A percentile compares a stretch with the other conserved stretches of the same genome.
Evolutionary conservation across 2,797 vertebrate species (phyloP).

Genomic region (Mionectes olivaceus): DNA sequence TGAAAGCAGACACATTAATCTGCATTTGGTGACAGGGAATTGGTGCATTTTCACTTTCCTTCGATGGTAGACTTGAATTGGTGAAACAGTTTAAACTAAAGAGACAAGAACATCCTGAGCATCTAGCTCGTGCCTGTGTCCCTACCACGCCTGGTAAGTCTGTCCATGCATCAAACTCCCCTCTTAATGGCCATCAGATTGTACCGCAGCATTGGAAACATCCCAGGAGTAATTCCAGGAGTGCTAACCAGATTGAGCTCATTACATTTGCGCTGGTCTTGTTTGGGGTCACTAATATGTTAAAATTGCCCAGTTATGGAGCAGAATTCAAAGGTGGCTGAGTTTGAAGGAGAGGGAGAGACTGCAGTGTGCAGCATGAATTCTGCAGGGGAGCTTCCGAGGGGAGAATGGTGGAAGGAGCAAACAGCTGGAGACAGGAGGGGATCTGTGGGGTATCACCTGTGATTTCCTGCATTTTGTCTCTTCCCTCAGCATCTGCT

Average conservation of each 20-base stretch:
- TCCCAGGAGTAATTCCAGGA: background rate
- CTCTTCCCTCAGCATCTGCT: background rate
- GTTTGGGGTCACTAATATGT: background rate
- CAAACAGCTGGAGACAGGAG: background rate
- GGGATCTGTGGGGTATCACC: background rate
- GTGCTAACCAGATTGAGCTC: background rate
- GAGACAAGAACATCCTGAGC: background rate
- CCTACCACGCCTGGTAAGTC: background rate
- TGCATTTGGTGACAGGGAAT: background rate
- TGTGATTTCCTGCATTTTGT: background rate
- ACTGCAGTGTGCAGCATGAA: background rate
- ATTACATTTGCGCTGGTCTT: background rate
- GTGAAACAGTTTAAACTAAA: background rate
- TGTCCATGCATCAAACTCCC: background rate
- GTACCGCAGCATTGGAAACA: background rate
- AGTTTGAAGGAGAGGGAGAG: background rate
- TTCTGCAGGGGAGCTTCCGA: background rate
- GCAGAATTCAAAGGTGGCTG: background rate
- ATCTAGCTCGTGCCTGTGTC: background rate
- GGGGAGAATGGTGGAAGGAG: background rate
- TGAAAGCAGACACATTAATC: background rate
- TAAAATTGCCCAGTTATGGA: background rate
- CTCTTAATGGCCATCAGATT: background rate
- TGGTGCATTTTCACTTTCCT: background rate
- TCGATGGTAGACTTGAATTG: background rate